Base-by-base conservation (phyloP, 2,888 invertebrate genomes). In the Papilio elwesi region DNA sequence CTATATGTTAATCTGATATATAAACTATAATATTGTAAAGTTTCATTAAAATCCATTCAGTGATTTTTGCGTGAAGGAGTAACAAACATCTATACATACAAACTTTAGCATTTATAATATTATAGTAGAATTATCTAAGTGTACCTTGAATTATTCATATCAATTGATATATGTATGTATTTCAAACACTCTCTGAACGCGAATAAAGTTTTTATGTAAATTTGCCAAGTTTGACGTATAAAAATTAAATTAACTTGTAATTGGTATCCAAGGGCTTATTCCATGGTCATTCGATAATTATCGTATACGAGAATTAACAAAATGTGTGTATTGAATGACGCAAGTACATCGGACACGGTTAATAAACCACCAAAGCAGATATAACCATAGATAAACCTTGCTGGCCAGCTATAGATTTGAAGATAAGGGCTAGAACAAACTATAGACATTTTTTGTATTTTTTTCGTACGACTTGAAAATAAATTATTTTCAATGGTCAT, bases 291-390 rank as follows among this genome's bases (percentile, higher is more conserved):
- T 57, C 57, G 57, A 57, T 57, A 57, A 38, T 57, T 73, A 74
- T 69, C 72, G 67, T 70, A 68, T 69, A 66, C 57, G 49, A 74
- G 70, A 57, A 70, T 74, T 73, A 74, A 75, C 49, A 38, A 49
- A 38, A 67, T 53, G 48, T 66, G 71, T 75, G 68, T 15, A 16
- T 47, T 52, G 68, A 36, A 68, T 68, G 68, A 59, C 68, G 68
- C 12, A 68, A 55, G 36, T 82, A 83, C 81, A 82, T 82, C 82
- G 85, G 89, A 84, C 81, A 89, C 89, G 90, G 87, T 85, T 88
- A 87, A 90, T 90, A 89, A 88, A 90, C 84, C 85, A 87, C 63
- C 84, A 81, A 74, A 59, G 38, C 13, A 12, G 26, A 74, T 72
- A 71, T 68, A 74, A 64, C 68, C 73, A 72, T 73, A 73, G 77